Evolutionary conservation across 2,888 invertebrate genomes (phyloP).

Genomic region (Drosophila setosimentum): DNA sequence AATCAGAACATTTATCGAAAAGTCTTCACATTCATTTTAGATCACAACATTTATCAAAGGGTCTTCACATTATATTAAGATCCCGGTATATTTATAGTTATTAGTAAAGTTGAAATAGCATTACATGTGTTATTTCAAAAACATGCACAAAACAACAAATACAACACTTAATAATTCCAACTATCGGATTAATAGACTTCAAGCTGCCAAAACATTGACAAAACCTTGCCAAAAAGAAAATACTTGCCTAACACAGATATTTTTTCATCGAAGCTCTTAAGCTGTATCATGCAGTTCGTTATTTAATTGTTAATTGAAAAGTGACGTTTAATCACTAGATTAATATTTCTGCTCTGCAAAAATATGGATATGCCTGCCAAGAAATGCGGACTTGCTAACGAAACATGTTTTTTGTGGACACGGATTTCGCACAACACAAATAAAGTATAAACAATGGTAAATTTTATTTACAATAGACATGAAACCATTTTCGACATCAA

Average conservation of each 20-base stretch:
- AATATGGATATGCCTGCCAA: conserved; percentile 46
- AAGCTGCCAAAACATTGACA: background rate
- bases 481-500: conserved; percentile 27
- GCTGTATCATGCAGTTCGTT: background rate
- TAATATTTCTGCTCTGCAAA: conserved; percentile 38
- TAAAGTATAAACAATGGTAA: conserved; percentile 14
- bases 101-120: background rate
- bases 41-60: background rate
- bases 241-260: background rate
- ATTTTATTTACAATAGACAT: conserved; percentile 43
- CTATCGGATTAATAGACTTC: background rate
- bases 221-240: background rate
- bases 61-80: background rate
- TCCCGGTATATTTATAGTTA: background rate
- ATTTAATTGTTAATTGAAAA: conserved; percentile 32
- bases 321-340: conserved; percentile 55
- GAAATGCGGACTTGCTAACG: conserved; percentile 51
- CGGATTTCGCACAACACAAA: conserved; percentile 63
- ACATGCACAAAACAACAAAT: conserved; percentile 1
- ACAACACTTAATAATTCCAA: background rate
- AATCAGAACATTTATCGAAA: background rate
- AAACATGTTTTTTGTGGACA: conserved; percentile 58
- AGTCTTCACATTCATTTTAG: background rate
- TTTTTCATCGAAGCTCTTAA: background rate
- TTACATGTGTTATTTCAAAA: background rate